A percentile compares a stretch with the other conserved stretches of the same genome.
Evolutionary conservation across 2,113 vertebrate species (phyloP).

Genomic region (Solea solea): DNA sequence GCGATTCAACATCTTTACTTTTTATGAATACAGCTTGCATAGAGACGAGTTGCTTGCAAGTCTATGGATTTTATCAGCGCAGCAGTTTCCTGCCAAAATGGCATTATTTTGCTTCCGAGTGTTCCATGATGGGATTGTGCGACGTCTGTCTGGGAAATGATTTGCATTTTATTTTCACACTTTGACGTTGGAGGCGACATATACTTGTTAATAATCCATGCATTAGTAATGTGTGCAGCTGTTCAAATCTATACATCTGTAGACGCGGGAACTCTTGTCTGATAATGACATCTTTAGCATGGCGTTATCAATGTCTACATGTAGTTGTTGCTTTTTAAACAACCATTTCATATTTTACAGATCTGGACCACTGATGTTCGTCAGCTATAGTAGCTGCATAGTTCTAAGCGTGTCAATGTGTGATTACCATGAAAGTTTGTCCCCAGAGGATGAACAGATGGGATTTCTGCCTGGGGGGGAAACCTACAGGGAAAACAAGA

Average conservation of each 20-base stretch:
- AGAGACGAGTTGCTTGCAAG: too few species aligned
- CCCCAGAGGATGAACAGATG: too few species aligned
- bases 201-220: conserved; percentile 67
- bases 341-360: neutral
- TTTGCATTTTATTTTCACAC: conserved; percentile 59
- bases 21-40: too few species aligned
- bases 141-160: conserved; percentile 39
- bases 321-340: neutral
- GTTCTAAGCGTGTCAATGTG: neutral
- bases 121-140: too few species aligned
- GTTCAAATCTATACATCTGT: conserved; percentile 39
- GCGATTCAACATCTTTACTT: too few species aligned
- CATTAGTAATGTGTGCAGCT: conserved; percentile 65
- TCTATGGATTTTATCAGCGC: too few species aligned
- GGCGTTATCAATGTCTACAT: neutral
- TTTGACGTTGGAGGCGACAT: conserved; percentile 46
- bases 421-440: too few species aligned
- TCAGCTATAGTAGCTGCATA: neutral
- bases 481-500: too few species aligned
- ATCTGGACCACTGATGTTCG: neutral
- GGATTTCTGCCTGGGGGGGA: too few species aligned
- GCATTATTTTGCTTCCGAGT: too few species aligned
- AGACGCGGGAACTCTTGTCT: neutral
- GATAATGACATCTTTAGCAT: neutral
- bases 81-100: too few species aligned